Conservation (phyloP, 2,113 vertebrate genomes). For the Tenebrosternarchus preto region DNA sequence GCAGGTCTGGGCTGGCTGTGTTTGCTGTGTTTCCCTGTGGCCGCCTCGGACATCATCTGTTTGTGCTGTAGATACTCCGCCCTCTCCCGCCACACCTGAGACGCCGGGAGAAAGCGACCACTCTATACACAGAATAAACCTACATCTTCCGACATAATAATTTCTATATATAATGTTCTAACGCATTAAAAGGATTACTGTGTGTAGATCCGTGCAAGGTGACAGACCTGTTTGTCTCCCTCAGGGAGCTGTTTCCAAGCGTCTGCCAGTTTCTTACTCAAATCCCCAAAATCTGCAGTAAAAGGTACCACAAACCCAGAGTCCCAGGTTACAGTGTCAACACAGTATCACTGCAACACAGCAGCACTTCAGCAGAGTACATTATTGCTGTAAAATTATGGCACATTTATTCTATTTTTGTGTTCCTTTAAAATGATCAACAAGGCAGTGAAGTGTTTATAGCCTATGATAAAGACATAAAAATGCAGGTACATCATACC, state of each 20-base stretch:
- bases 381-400: not conserved
- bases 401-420: not conserved
- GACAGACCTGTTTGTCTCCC: conserved; percentile 90
- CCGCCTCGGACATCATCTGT: conserved; percentile 96
- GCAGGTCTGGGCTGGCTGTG: conserved; percentile 36
- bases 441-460: not conserved
- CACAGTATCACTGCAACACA: not conserved
- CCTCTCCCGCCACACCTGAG: conserved; percentile 94
- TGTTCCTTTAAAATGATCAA: not conserved
- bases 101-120: not conserved
- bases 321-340: conserved; percentile 5
- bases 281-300: conserved; percentile 88
- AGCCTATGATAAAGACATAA: not conserved
- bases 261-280: conserved; percentile 94
- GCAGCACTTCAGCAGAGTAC: not conserved
- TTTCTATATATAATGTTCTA: not conserved
- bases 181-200: not conserved
- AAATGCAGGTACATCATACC: not conserved
- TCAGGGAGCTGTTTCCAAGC: conserved; percentile 97
- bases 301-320: conserved; percentile 38
- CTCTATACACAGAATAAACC: not conserved
- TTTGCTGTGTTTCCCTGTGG: conserved; percentile 81
- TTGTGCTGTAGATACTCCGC: conserved; percentile 97
- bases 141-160: too few species aligned
- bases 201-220: not conserved